Percentiles rank a stretch among this genome's conserved stretches.
Conservation (phyloP, 2,888 invertebrate species). For the Biston stratarius region DNA sequence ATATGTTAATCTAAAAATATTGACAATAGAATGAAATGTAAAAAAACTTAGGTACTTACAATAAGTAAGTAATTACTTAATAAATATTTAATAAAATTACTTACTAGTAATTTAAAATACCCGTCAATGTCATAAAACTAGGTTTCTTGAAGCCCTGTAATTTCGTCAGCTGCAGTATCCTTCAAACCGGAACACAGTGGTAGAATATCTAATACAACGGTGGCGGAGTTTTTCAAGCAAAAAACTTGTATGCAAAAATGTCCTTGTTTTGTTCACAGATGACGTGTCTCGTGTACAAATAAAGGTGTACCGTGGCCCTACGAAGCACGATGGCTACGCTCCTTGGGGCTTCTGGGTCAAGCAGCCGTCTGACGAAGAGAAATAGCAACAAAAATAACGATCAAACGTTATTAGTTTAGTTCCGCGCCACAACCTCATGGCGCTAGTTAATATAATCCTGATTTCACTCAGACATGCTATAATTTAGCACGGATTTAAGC, state of each 20-base stretch:
- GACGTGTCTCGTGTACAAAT: constrained; percentile 89
- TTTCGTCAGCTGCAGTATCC: too few relatives aligned
- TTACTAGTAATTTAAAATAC: too few relatives aligned
- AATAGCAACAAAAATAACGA: constrained; percentile 8
- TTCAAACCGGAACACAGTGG: too few relatives aligned
- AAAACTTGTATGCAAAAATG: too few relatives aligned
- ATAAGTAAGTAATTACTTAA: too few relatives aligned
- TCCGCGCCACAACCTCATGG: constrained; percentile 28
- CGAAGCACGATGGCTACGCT: constrained; percentile 88
- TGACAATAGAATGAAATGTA: too few relatives aligned
- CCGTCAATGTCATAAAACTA: not conserved
- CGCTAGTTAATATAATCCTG: constrained; percentile 9
- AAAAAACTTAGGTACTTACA: too few relatives aligned
- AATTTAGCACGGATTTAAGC: not conserved
- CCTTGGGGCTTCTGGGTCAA: constrained; percentile 92
- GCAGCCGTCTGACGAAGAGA: constrained; percentile 87
- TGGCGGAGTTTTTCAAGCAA: too few relatives aligned
- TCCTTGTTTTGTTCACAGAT: constrained; percentile 72
- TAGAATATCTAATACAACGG: not conserved
- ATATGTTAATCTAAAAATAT: too few relatives aligned
- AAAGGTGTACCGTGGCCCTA: constrained; percentile 91
- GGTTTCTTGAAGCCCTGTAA: not conserved
- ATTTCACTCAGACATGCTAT: not conserved
- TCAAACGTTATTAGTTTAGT: not conserved
- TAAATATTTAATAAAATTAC: too few relatives aligned